phyloP scores from a whole-genome alignment of 2,888 invertebrate genomes.

The Liodrosophila aerea region DNA sequence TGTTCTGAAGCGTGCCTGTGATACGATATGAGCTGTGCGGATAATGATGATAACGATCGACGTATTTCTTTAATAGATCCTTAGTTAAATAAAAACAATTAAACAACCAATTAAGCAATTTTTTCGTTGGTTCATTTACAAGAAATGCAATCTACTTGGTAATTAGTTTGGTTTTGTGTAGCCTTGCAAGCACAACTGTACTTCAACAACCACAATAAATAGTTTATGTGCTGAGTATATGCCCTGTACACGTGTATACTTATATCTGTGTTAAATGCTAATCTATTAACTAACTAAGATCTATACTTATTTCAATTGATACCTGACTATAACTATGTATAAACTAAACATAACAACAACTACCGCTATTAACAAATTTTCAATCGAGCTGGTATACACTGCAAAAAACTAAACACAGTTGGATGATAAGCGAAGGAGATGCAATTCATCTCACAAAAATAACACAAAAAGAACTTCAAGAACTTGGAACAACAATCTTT shows the following conservation, averaged over 20 bases:
- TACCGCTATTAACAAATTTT: conserved; percentile 66
- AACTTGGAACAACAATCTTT: too few species aligned
- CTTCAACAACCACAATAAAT: background rate
- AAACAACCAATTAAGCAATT: conserved; percentile 29
- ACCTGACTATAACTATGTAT: conserved; percentile 64
- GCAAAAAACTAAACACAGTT: conserved; percentile 6
- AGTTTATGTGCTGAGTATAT: background rate
- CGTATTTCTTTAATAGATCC: conserved; percentile 39
- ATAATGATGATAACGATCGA: conserved; percentile 5
- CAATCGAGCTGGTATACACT: conserved; percentile 39
- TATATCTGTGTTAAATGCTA: conserved; percentile 59
- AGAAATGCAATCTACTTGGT: background rate
- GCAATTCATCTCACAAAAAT: conserved; percentile 19
- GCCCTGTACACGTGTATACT: conserved; percentile 26
- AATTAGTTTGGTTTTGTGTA: background rate
- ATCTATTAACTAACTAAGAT: conserved; percentile 19
- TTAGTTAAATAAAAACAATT: conserved; percentile 65
- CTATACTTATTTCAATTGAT: conserved; percentile 67
- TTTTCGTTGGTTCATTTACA: conserved; percentile 2
- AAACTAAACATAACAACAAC: conserved; percentile 36
- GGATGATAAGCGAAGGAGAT: conserved; percentile 7
- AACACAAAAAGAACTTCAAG: too few species aligned
- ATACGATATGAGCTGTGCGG: conserved; percentile 81
- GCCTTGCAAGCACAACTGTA: conserved; percentile 33
- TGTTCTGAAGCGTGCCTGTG: conserved; percentile 82